phyloP scores from a whole-genome alignment of 1,140 invertebrate species.

The Pollicipes pollicipes region DNA sequence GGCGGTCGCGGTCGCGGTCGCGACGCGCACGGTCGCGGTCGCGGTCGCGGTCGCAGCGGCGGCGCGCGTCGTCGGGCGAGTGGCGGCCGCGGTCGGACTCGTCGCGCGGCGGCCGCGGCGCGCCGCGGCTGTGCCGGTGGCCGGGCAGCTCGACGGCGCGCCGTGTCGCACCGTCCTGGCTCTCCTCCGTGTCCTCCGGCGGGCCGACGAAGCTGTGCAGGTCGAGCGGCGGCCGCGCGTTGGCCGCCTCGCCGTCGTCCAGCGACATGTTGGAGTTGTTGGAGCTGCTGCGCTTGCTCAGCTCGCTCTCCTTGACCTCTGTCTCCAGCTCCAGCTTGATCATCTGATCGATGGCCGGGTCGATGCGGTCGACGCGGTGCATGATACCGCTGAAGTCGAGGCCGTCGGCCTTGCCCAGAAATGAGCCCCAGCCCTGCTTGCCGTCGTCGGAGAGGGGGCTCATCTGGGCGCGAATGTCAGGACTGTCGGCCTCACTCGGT shows the following conservation, averaged over 20 bases:
- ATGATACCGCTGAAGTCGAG: neutral
- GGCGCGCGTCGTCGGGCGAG: neutral
- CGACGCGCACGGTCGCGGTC: neutral
- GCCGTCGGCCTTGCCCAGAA: neutral
- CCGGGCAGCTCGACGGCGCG: neutral
- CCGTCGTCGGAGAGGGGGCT: conserved; percentile 2
- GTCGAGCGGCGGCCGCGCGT: no score
- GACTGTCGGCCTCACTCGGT: neutral
- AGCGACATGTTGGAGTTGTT: neutral
- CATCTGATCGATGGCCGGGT: conserved; percentile 2
- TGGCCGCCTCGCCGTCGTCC: neutral
- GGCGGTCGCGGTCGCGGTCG: neutral
- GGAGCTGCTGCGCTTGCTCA: neutral
- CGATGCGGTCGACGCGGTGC: neutral
- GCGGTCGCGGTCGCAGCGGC: neutral
- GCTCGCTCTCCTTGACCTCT: neutral
- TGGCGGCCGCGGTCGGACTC: neutral
- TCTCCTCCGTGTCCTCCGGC: neutral
- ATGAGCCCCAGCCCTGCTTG: neutral
- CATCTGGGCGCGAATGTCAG: neutral
- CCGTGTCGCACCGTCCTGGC: neutral
- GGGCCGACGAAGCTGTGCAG: neutral
- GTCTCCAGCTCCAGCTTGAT: conserved; percentile 1
- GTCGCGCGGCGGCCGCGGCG: neutral
- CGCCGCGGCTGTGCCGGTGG: no score